phyloP scores from a whole-genome alignment of 2,888 invertebrate species.

The Bruchidius siliquastri region DNA sequence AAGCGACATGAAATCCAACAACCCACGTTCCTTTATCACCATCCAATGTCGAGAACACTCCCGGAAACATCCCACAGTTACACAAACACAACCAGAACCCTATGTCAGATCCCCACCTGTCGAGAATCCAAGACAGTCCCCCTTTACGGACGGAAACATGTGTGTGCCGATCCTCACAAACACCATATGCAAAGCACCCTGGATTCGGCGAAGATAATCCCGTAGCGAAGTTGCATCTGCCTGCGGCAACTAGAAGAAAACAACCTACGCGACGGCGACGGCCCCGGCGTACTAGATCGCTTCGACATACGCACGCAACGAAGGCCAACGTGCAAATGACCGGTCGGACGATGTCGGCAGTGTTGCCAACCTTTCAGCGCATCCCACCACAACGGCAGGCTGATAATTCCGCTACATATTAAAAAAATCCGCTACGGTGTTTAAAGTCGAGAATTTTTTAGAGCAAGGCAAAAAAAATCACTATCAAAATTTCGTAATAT shows the following conservation, averaged over 20 bases:
- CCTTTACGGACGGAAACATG: slow-evolving; percentile 12
- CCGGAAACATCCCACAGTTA: neutral
- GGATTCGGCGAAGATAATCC: neutral
- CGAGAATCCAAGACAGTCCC: slow-evolving; percentile 11
- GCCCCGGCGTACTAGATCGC: neutral
- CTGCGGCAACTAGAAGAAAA: neutral
- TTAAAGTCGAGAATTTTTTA: too few species aligned
- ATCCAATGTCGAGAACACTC: neutral
- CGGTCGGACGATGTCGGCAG: neutral
- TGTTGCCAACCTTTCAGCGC: neutral
- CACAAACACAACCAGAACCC: neutral
- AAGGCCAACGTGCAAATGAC: neutral
- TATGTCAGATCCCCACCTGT: slow-evolving; percentile 9
- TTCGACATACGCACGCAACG: neutral
- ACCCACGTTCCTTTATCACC: neutral
- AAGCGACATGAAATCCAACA: neutral
- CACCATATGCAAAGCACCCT: neutral
- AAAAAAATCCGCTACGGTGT: too few species aligned
- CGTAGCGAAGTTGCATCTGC: neutral
- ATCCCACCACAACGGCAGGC: neutral
- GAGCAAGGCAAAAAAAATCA: too few species aligned
- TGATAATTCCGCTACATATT: too few species aligned
- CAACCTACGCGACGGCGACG: neutral
- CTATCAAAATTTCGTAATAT: too few species aligned
- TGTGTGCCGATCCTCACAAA: too few species aligned